Base-by-base conservation (phyloP, 2,113 vertebrate species). In the Hippotragus niger region DNA sequence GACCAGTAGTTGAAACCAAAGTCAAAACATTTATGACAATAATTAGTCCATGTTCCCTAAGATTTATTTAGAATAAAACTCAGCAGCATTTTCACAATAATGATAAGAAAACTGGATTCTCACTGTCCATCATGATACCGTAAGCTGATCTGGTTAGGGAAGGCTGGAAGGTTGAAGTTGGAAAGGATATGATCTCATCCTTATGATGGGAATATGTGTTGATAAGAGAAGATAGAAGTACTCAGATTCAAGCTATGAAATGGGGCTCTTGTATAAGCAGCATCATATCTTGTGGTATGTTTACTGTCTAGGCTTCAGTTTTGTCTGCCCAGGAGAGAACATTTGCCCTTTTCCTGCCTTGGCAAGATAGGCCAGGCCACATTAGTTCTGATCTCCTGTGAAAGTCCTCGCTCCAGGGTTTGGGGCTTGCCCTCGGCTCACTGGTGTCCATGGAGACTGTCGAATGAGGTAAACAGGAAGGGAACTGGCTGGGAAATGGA, bases 1-100 rank as follows among this genome's bases (percentile, higher is more conserved):
- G 29, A 96, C n/a, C 86, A 95, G 83, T 91, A 71, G 33, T 52
- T 94, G 92, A 98, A 91, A 67, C 53, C 90, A 95, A 64, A 96
- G 96, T 98, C 96, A 92, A 97, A 95, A 83, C 91, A 96, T 96
- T 93, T 99, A 98, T 96, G 71, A 98, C 96, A 98, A 96, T 87
- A 64, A 98, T 98, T 99, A 97, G 97, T 98, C 58, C 97, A 98
- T 98, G 99, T 99, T 99, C 98, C 97, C 98, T 91, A 71, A 96
- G 95, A 96, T 99, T 99, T 99, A 98, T 85, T 95, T 92, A 91
- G 23, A 85, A 16, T 94, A 33, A 95, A 96, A 95, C 14, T 7
- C 84, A 97, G 33, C 93, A 97, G 5, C 76, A 71, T 52, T 95
- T 97, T 91, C 89, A 91, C 45, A 98, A n/a, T 13, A 87, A 12